These are phyloP conservation scores for Peucedramus taeniatus DNA, from an alignment of 2,113 vertebrate genomes.

Conservation along the genomic window DNA sequence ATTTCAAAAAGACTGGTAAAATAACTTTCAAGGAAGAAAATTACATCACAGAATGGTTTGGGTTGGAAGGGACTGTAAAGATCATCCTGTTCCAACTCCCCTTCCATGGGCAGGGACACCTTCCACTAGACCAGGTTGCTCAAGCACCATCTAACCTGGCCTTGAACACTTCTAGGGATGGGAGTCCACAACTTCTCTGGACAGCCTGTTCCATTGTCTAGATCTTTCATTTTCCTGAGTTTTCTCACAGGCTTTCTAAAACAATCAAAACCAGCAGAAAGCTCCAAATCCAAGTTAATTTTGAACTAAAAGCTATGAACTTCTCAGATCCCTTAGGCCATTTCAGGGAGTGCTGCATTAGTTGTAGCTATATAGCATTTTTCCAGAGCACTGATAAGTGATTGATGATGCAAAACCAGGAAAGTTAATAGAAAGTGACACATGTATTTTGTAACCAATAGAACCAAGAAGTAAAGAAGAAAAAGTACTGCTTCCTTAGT, in stretches of 20 bases:
- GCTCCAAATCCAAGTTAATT: not conserved
- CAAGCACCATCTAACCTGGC: not conserved
- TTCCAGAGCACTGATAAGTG: not conserved
- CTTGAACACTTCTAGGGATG: not conserved
- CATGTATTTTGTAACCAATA: not conserved
- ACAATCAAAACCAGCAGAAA: not conserved
- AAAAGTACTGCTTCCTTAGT: not conserved
- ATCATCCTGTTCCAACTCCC: fast-evolving
- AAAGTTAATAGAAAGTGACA: not conserved
- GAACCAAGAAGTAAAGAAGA: not conserved
- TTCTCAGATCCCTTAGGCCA: not conserved
- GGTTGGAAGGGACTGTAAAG: not conserved
- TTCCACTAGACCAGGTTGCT: not conserved
- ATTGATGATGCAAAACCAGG: not conserved
- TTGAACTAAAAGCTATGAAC: not conserved
- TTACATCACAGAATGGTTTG: not conserved
- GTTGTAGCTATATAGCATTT: not conserved
- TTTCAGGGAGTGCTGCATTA: not conserved
- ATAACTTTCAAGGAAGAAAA: not conserved
- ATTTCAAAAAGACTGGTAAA: not conserved
- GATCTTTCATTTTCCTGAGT: not conserved
- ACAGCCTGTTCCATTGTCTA: not conserved
- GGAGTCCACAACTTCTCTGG: not conserved
- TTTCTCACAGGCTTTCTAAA: not conserved
- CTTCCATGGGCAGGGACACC: not conserved